Percentiles rank a stretch among this genome's conserved stretches.
phyloP scores from a whole-genome alignment of 1,140 invertebrate genomes.

The Pissodes strobi region DNA sequence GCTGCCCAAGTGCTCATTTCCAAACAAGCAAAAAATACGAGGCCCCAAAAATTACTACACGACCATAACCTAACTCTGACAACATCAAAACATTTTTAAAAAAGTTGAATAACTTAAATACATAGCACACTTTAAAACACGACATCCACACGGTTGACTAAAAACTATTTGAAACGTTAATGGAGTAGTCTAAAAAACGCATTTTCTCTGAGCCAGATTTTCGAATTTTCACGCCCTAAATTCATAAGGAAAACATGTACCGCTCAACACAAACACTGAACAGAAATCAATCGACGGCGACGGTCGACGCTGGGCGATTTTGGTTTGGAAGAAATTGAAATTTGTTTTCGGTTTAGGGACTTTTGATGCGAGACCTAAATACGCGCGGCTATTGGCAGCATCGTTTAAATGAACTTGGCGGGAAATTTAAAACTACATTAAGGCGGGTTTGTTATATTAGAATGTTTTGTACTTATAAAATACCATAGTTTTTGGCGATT shows the following conservation, averaged over 20 bases:
- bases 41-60: conserved; percentile 16
- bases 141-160: conserved; percentile 19
- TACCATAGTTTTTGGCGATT: no score
- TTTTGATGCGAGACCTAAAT: conserved; percentile 1
- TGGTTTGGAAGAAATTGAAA: no score
- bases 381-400: neutral
- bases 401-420: conserved; percentile 8
- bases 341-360: conserved; percentile 9
- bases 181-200: conserved; percentile 11
- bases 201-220: conserved; percentile 9
- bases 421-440: neutral
- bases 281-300: conserved; percentile 19
- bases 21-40: neutral
- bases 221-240: conserved; percentile 16
- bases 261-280: conserved; percentile 15
- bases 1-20: conserved; percentile 84
- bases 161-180: neutral
- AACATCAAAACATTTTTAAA: conserved; percentile 31
- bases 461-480: no score
- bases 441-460: neutral
- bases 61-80: conserved; percentile 33
- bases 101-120: conserved; percentile 26
- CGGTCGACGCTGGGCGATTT: conserved; percentile 5
- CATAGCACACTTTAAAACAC: conserved; percentile 23
- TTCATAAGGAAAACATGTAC: conserved; percentile 11